Evolutionary conservation across 1,140 invertebrate genomes (phyloP).

Genomic region (Zaprionus vittiger): DNA sequence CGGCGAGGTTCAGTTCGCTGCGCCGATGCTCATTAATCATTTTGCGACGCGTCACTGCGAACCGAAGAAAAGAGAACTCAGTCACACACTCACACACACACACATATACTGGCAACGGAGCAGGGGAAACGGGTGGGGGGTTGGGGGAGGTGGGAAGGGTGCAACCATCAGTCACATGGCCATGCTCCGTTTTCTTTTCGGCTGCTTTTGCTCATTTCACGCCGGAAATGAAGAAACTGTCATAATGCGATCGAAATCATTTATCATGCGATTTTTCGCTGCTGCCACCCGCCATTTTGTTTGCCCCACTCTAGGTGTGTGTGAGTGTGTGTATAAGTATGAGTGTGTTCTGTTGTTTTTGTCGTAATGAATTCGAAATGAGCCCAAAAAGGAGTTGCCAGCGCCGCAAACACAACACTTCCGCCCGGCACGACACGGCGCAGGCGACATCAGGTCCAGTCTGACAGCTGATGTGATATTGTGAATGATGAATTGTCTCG

Average conservation of each 20-base stretch:
- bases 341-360: slow-evolving; percentile 34
- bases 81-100: not conserved
- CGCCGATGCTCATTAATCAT: slow-evolving; percentile 72
- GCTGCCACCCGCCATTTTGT: slow-evolving; percentile 61
- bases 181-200: slow-evolving; percentile 48
- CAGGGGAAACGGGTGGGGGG: not conserved
- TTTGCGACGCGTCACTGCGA: slow-evolving; percentile 43
- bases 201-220: slow-evolving; percentile 70
- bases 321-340: not conserved
- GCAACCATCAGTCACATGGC: slow-evolving; percentile 48
- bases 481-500: slow-evolving; percentile 62
- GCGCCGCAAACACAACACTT: slow-evolving; percentile 21
- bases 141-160: slow-evolving; percentile 16
- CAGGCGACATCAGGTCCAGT: slow-evolving; percentile 15
- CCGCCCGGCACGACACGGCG: slow-evolving; percentile 17
- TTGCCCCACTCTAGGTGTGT: slow-evolving; percentile 13
- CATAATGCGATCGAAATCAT: slow-evolving; percentile 83
- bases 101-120: not conserved
- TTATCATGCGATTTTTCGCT: slow-evolving; percentile 80
- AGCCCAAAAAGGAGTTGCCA: slow-evolving; percentile 32
- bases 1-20: slow-evolving; percentile 1
- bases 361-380: slow-evolving; percentile 68
- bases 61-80: not conserved
- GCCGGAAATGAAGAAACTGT: slow-evolving; percentile 84
- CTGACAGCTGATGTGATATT: slow-evolving; percentile 35